Evolutionary conservation across 2,888 invertebrate species (phyloP).

Genomic region (Antheraea yamamai): DNA sequence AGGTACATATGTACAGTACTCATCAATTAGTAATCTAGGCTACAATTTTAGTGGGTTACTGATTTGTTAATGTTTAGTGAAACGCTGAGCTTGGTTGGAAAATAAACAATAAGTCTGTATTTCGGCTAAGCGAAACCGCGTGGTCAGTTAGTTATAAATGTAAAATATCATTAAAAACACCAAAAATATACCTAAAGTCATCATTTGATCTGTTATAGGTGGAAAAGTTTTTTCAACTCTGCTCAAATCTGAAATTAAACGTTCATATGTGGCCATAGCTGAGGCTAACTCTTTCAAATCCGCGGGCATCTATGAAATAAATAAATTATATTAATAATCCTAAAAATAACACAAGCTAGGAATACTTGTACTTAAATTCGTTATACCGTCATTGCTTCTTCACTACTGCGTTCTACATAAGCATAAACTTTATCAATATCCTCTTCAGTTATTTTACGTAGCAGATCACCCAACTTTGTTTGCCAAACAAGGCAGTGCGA

Average conservation of each 20-base stretch:
- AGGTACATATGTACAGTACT: too few relatives aligned
- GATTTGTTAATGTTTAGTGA: too few relatives aligned
- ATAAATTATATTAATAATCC: background rate
- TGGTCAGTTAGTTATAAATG: background rate
- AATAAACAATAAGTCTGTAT: background rate
- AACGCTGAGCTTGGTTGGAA: too few relatives aligned
- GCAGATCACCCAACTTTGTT: slow-evolving; percentile 85
- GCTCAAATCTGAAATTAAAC: slow-evolving; percentile 84
- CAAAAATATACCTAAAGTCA: slow-evolving; percentile 80
- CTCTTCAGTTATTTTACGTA: slow-evolving; percentile 84
- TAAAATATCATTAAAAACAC: slow-evolving; percentile 4
- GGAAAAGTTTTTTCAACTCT: slow-evolving; percentile 87
- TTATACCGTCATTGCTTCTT: slow-evolving; percentile 67
- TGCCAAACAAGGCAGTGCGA: slow-evolving; percentile 92
- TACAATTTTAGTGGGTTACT: too few relatives aligned
- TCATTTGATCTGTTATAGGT: slow-evolving; percentile 88
- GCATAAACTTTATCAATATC: slow-evolving; percentile 76
- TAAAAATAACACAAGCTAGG: background rate
- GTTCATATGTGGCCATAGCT: slow-evolving; percentile 86
- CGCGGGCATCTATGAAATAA: slow-evolving; percentile 83
- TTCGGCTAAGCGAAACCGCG: background rate
- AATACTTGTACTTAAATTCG: background rate
- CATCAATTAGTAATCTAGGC: too few relatives aligned
- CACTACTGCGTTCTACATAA: slow-evolving; percentile 68
- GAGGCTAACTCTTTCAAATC: slow-evolving; percentile 88